phyloP scores from a whole-genome alignment of 2,113 vertebrate genomes.

The Atractosteus spatula region DNA sequence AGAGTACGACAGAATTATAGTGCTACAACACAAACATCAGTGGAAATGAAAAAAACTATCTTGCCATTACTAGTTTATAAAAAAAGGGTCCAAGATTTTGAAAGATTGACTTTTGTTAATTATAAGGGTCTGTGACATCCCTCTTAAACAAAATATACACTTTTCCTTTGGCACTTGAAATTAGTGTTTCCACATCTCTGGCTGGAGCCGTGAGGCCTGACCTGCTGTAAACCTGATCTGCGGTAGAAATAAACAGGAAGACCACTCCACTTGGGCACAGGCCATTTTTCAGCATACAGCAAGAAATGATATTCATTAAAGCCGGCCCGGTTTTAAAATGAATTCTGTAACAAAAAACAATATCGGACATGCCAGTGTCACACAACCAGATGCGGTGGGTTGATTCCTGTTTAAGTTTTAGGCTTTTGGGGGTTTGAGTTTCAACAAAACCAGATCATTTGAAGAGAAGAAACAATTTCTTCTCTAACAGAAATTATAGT shows the following conservation, averaged over 20 bases:
- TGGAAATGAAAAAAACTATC: slow-evolving; percentile 61
- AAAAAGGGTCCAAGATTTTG: slow-evolving; percentile 48
- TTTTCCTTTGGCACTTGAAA: slow-evolving; percentile 45
- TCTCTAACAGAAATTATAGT: too few relatives aligned
- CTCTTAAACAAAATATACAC: slow-evolving; percentile 44
- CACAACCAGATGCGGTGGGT: too few relatives aligned
- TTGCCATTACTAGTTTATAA: slow-evolving; percentile 38
- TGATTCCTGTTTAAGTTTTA: too few relatives aligned
- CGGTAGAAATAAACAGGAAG: slow-evolving; percentile 76
- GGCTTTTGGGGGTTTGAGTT: too few relatives aligned
- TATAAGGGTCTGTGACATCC: slow-evolving; percentile 55
- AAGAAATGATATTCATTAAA: slow-evolving; percentile 65
- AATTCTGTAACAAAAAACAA: too few relatives aligned
- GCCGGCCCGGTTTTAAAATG: slow-evolving; percentile 22
- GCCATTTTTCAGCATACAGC: slow-evolving; percentile 65
- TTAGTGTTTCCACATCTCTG: slow-evolving; percentile 52
- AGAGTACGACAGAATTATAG: slow-evolving; percentile 5
- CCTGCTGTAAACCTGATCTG: slow-evolving; percentile 56
- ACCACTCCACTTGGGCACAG: slow-evolving; percentile 59
- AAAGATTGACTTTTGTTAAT: slow-evolving; percentile 54
- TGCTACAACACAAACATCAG: slow-evolving; percentile 67
- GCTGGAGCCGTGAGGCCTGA: slow-evolving; percentile 59
- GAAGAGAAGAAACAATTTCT: too few relatives aligned
- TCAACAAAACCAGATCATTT: too few relatives aligned
- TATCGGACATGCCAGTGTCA: too few relatives aligned